These are phyloP conservation scores for Tuta absoluta DNA, from an alignment of 2,888 invertebrate species.

Conservation along the genomic window DNA sequence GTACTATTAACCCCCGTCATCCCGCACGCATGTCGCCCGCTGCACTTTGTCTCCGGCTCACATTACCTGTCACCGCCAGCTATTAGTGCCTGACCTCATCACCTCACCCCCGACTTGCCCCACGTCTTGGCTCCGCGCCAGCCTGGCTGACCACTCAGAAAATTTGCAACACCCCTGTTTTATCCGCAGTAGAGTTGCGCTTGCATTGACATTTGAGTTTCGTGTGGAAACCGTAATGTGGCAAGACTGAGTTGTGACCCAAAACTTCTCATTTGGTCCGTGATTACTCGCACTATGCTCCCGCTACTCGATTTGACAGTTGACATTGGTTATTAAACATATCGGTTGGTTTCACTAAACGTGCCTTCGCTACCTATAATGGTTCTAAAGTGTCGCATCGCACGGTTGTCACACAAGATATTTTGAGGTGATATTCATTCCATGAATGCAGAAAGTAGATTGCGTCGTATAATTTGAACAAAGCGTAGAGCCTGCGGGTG, in stretches of 20 bases:
- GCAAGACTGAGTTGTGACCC: constrained; percentile 55
- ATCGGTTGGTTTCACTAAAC: constrained; percentile 49
- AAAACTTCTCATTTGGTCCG: constrained; percentile 74
- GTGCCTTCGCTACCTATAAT: not conserved
- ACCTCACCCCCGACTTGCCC: constrained; percentile 73
- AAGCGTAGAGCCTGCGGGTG: not conserved
- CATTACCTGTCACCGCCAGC: constrained; percentile 76
- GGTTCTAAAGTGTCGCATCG: not conserved
- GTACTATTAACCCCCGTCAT: constrained; percentile 54
- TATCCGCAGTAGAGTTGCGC: constrained; percentile 46
- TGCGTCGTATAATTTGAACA: not conserved
- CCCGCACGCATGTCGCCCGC: constrained; percentile 47
- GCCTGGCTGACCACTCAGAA: constrained; percentile 48
- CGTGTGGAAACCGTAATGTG: constrained; percentile 32
- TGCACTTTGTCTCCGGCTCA: constrained; percentile 77
- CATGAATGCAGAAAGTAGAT: not conserved
- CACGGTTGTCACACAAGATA: not conserved
- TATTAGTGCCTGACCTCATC: constrained; percentile 76
- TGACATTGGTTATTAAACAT: constrained; percentile 68
- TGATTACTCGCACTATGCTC: constrained; percentile 71
- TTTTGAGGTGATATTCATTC: not conserved
- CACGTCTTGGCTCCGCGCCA: constrained; percentile 56
- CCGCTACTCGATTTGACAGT: constrained; percentile 51
- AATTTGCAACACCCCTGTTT: constrained; percentile 37
- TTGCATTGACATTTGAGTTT: constrained; percentile 40